A percentile compares a stretch with the other conserved stretches of the same genome.
phyloP scores from a whole-genome alignment of 64 coral and sea anemone genomes.

The Dendronephthya gigantea region DNA sequence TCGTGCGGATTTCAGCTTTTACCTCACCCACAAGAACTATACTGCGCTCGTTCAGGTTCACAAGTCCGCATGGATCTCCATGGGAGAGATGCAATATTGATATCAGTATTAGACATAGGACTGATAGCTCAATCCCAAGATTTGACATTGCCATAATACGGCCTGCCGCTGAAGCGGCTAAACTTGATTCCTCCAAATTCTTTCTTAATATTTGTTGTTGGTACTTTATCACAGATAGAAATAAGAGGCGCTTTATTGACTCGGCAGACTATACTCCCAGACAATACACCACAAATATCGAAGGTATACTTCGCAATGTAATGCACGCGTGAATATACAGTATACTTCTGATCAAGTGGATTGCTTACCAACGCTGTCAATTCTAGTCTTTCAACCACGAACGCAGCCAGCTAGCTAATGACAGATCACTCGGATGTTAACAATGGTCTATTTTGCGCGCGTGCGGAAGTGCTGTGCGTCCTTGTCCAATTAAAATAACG shows the following conservation, averaged over 20 bases:
- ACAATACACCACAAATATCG: no score
- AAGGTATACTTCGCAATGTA: neutral
- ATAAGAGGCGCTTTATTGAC: no score
- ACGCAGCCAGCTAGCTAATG: neutral
- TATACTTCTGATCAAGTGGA: neutral
- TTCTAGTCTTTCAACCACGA: neutral
- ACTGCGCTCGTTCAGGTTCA: neutral
- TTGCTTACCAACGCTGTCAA: neutral
- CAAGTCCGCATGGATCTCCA: neutral
- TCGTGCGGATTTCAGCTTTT: neutral
- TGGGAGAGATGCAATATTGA: neutral
- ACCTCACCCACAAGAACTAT: neutral
- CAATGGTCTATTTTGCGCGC: neutral
- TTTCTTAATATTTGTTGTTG: no score
- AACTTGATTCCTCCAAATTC: no score
- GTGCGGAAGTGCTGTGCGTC: neutral
- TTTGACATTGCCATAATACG: neutral
- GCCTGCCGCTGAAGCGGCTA: neutral
- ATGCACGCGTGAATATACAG: neutral
- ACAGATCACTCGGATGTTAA: neutral
- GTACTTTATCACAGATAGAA: no score
- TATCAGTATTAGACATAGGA: neutral
- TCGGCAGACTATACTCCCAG: no score
- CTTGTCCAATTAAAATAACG: neutral
- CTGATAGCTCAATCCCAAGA: neutral